Evolutionary conservation across 1,140 invertebrate genomes (phyloP).

Genomic region (Dufourea novaeangliae): DNA sequence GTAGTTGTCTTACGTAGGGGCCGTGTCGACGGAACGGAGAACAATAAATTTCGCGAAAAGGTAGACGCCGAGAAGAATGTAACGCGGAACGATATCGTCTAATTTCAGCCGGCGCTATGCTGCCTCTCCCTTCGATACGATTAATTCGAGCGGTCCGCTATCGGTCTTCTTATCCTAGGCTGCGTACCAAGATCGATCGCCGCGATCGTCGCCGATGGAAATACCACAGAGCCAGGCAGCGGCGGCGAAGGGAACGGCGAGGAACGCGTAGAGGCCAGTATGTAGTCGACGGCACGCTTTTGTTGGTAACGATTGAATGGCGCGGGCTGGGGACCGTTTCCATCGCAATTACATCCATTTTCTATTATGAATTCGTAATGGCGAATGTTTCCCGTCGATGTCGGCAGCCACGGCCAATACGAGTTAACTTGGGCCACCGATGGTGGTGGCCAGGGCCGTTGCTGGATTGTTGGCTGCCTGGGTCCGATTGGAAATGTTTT

Average conservation of each 20-base stretch:
- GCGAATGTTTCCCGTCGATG: slow-evolving; percentile 1
- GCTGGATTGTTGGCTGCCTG: too few species aligned
- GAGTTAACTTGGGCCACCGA: neutral
- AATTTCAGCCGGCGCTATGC: neutral
- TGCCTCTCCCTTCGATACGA: neutral
- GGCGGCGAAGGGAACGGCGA: neutral
- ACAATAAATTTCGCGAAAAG: slow-evolving; percentile 15
- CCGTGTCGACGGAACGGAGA: too few species aligned
- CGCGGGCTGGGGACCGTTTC: neutral
- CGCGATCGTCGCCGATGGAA: slow-evolving; percentile 10
- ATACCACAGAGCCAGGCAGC: neutral
- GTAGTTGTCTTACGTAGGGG: neutral
- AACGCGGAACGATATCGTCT: slow-evolving; percentile 19
- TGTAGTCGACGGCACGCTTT: neutral
- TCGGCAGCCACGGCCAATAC: neutral
- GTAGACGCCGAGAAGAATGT: neutral
- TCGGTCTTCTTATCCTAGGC: slow-evolving; percentile 20
- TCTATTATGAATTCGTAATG: slow-evolving; percentile 38
- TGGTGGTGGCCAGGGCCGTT: too few species aligned
- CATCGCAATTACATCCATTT: slow-evolving; percentile 34
- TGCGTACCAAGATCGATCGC: slow-evolving; percentile 32
- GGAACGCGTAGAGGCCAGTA: neutral
- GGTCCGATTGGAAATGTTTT: too few species aligned
- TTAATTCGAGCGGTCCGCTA: slow-evolving; percentile 16
- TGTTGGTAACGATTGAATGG: neutral